A percentile compares a stretch with the other conserved stretches of the same genome.
Conservation (phyloP, 2,797 vertebrate species). For the Geotrypetes seraphini region DNA sequence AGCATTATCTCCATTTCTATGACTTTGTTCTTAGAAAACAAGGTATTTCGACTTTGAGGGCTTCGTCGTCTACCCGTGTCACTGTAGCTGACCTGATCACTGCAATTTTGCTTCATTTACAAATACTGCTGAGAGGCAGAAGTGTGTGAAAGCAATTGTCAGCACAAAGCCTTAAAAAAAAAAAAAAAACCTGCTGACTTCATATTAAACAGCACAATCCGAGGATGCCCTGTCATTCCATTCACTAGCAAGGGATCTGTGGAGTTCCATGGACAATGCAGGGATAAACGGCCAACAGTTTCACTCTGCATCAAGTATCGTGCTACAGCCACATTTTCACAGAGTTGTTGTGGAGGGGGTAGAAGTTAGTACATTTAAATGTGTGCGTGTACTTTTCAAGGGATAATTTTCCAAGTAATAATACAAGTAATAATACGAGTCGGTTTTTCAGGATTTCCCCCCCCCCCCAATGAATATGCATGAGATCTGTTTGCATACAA, state of each 20-base stretch:
- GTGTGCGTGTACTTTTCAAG: constrained; percentile 11
- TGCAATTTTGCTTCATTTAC: constrained; percentile 60
- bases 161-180: constrained; percentile 86
- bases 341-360: too few species aligned
- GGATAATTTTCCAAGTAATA: too few species aligned
- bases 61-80: constrained; percentile 63
- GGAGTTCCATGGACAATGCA: constrained; percentile 37
- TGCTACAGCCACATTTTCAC: too few species aligned
- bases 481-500: too few species aligned
- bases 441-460: too few species aligned
- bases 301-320: constrained; percentile 17
- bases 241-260: constrained; percentile 40
- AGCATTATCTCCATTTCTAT: constrained; percentile 26
- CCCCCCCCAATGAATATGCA: too few species aligned
- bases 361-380: too few species aligned
- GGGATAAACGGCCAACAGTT: constrained; percentile 31
- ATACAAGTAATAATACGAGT: too few species aligned
- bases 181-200: constrained; percentile 92
- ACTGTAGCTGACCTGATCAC: constrained; percentile 51
- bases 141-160: constrained; percentile 77
- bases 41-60: constrained; percentile 57
- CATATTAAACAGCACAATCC: constrained; percentile 71
- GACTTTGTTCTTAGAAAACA: constrained; percentile 29
- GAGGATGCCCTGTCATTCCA: constrained; percentile 46
- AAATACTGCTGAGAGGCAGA: constrained; percentile 82